Evolutionary conservation across 2,888 invertebrate genomes (phyloP), one percentile per base, ranked within the genome.

Genomic region (Amphipoea oculea): DNA sequence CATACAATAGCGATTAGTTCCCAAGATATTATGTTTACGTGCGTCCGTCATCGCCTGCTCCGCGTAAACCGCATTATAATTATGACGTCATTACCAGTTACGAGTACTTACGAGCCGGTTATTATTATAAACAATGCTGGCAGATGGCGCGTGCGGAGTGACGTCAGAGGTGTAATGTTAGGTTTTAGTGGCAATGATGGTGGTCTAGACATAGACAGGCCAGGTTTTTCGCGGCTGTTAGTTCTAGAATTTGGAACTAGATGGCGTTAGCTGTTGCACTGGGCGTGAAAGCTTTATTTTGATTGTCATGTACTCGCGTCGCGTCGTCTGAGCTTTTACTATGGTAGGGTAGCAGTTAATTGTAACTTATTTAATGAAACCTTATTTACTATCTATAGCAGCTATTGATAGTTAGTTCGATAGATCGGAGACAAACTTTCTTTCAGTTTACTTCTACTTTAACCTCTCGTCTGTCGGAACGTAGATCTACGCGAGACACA

Each of bases 1-100:
- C 57, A 76, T 69, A 85, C 85, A 87, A 86, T 79, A 79, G 78
- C 71, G 48, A 78, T 82, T 70, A 57, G 74, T 82, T 87, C 85
- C 78, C 78, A 81, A 80, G 73, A 77, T 70, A 69, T 81, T 70
- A 69, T 81, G 85, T 89, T 88, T 87, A 88, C 73, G 62, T 17
- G 11, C 29, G 40, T 72, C 88, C 79, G 78, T 89, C 88, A 85
- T 77, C 88, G 85, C 42, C 23, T 48, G 68, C 68, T 73, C 11
- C 63, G 62, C 67, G 65, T 76, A 66, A 83, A 79, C 69, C 77
- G 80, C 85, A 83, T 73, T 84, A 84, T 81, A 74, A 87, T 86
- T 66, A 76, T 87, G 81, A 81, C 87, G 81, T 78, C 76, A 87
- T 29, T 11, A 20, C 36, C 76, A 67, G 73, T 72, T 73, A 86